Base-by-base conservation (phyloP, 2,888 invertebrate genomes). In the Brachynemurus nebulosus region DNA sequence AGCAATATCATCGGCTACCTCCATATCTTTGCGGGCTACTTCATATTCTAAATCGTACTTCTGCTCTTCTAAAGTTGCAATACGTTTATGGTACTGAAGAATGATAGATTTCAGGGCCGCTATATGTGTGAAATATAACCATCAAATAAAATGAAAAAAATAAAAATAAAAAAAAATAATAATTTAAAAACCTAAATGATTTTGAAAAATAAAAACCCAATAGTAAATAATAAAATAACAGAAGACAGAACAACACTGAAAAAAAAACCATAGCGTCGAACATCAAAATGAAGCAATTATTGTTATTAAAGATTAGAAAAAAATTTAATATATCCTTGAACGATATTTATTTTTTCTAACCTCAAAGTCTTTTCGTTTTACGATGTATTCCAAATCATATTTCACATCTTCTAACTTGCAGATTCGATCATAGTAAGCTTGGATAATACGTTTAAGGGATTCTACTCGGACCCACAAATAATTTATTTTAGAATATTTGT, bases 31-130 rank as follows among this genome's bases (percentile, higher is more conserved):
- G 74, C 82, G 84, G 71, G 88, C 80, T 70, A 95, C 92, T 73
- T 89, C 89, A 72, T 83, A 79, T 76, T 98, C 97, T 75, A 92
- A 81, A 78, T 98, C 97, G 78, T 90, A 96, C 78, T 96, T 96
- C 73, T 85, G 78, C 67, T 82, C 81, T 71, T 92, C 90, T 66
- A 91, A 77, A 61, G 73, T 71, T 65, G 65, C 69, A 69, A 90
- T 82, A 72, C 84, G 81, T 63, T 79, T 76, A 72, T 91, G 80
- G 73, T 89, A 86, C 64, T 77, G 76, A 71, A 72, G 77, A 65
- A 78, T 68, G 71, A 75, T 70, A 68, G 76, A 75, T 71, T 76
- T 78, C 64, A 78, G 71, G 69, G 67, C 70, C 58, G 74, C 78
- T 78, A 70, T 55, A 69, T 70, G 58, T 69, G 65, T 65, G 69